Percentiles rank a stretch among this genome's conserved stretches.
These are phyloP conservation scores for Brachypalpus laphriformis DNA, from an alignment of 2,888 invertebrate species.

Conservation along the genomic window DNA sequence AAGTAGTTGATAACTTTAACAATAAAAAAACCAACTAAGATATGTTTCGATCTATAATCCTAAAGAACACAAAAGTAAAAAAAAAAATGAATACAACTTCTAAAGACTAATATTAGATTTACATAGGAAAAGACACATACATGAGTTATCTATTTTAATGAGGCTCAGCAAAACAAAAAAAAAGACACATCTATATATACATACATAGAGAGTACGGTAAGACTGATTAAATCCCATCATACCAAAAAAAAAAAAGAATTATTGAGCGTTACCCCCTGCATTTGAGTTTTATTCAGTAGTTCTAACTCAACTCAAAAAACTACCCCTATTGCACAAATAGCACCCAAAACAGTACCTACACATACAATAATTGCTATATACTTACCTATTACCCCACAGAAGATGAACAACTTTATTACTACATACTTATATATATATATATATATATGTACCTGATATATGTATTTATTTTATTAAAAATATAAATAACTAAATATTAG, in stretches of 20 bases:
- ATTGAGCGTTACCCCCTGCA: slow-evolving; percentile 64
- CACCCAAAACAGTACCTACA: slow-evolving; percentile 51
- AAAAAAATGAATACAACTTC: slow-evolving; percentile 22
- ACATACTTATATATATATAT: not conserved
- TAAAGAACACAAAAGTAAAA: slow-evolving; percentile 1
- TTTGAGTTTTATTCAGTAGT: slow-evolving; percentile 50
- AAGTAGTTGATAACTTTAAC: not conserved
- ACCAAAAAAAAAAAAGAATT: slow-evolving; percentile 3
- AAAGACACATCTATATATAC: slow-evolving; percentile 9
- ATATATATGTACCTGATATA: not conserved
- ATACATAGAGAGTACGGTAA: slow-evolving; percentile 11
- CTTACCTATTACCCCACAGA: slow-evolving; percentile 33
- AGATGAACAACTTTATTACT: not conserved
- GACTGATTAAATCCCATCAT: slow-evolving; percentile 45
- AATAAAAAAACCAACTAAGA: slow-evolving; percentile 5
- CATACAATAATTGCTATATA: slow-evolving; percentile 15
- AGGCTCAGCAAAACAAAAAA: slow-evolving; percentile 32
- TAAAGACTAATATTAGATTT: slow-evolving; percentile 50
- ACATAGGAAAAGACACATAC: slow-evolving; percentile 32
- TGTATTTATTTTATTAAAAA: slow-evolving; percentile 1
- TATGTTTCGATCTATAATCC: not conserved
- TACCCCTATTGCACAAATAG: slow-evolving; percentile 54
- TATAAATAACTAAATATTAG: slow-evolving; percentile 18
- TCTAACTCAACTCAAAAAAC: slow-evolving; percentile 64
- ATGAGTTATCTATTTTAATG: slow-evolving; percentile 51